Evolutionary conservation across 2,797 vertebrate genomes (phyloP), one percentile per base, ranked within the genome.

Genomic region (Enteromius argenteus): DNA sequence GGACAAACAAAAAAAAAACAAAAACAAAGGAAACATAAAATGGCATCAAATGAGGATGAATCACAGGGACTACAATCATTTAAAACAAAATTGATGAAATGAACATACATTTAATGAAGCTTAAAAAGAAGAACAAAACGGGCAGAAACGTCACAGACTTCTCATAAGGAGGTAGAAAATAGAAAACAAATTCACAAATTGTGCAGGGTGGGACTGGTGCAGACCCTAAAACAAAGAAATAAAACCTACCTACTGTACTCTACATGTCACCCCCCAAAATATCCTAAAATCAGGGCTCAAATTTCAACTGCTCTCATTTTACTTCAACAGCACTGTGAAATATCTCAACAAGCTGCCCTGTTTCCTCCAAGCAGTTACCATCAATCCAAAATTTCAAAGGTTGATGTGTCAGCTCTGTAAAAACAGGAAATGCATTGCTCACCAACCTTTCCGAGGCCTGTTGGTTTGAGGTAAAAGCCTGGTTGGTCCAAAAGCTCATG

Each of bases 391-490:
- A 94, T 94, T 91, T 94, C 95, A 96, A 96, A 96, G 95, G 95
- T 96, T 96, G 95, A 96, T 95, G 95, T 88, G 90, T 93, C 87
- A 88, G 88, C 90, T 93, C 89, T 86, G 91, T 92, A 86, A 89
- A 91, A 94, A 91, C 88, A 90, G 90, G 90, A 94, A 94, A 94
- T 90, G 89, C 89, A 89, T 93, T 93, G 90, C 91, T 95, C 95
- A 96, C 95, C 95, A 96, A 96, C 95, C 95, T 96, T 96, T 96
- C 95, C 94, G 95, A 95, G 93, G 95, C 91, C 95, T 96, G 95
- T 96, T 96, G 95, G 95, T 95, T 96, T 96, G 95, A 94, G 95
- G 95, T 96, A 96, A 96, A 95, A 95, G 95, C 95, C 95, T 96
- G 95, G 94, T 92, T 93, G 91, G 92, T 94, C 94, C 94, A 93